Percentiles rank a stretch among this genome's conserved stretches.
phyloP scores from a whole-genome alignment of 2,888 invertebrate species.

The Ecliptopera silaceata region DNA sequence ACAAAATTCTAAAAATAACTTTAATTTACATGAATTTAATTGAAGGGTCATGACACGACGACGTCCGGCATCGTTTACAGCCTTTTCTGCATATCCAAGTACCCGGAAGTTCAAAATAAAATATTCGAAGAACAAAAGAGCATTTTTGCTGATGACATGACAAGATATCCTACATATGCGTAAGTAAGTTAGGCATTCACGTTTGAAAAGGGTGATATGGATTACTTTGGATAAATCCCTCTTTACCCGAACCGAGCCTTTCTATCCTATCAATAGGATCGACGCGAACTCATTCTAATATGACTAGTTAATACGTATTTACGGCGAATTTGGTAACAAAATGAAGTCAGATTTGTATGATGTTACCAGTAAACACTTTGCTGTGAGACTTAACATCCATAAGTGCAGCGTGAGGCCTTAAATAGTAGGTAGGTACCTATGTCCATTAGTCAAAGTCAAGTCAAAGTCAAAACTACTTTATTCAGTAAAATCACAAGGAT shows the following conservation, averaged over 20 bases:
- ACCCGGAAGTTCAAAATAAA: constrained; percentile 78
- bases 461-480: no score
- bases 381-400: no score
- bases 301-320: no score
- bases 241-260: no score
- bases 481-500: no score
- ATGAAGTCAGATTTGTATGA: no score
- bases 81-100: constrained; percentile 75
- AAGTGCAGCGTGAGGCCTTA: no score
- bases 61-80: constrained; percentile 81
- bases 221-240: not conserved
- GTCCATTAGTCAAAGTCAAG: no score
- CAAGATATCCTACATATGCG: constrained; percentile 63
- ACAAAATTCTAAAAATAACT: no score
- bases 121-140: constrained; percentile 71
- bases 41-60: constrained; percentile 83
- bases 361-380: no score
- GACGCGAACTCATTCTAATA: not conserved
- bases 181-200: constrained; percentile 38
- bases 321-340: no score
- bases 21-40: not conserved
- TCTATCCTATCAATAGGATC: not conserved
- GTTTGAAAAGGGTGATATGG: not conserved
- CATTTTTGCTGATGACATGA: constrained; percentile 65
- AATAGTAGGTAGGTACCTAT: no score